Percentiles rank a stretch among this genome's conserved stretches.
Conservation (phyloP, 2,888 invertebrate genomes). For the Platynereis dumerilii region DNA sequence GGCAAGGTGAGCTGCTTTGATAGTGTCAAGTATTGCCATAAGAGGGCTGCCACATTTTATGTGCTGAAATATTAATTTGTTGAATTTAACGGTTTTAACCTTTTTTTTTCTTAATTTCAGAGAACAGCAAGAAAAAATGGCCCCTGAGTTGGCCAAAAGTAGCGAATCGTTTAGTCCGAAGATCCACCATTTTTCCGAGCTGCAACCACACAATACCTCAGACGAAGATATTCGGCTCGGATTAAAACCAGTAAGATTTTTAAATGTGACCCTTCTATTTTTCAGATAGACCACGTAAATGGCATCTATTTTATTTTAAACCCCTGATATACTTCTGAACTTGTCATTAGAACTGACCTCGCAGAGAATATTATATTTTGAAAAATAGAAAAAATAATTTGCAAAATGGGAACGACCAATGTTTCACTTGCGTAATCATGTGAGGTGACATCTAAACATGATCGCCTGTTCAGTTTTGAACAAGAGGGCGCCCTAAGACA, state of each 20-base stretch:
- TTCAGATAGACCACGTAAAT: background rate
- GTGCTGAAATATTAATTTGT: no score
- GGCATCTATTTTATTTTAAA: no score
- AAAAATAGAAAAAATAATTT: no score
- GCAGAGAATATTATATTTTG: no score
- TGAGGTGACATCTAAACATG: no score
- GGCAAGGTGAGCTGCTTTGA: slow-evolving; percentile 53
- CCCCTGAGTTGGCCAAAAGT: slow-evolving; percentile 43
- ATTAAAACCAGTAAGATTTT: background rate
- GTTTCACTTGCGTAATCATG: no score
- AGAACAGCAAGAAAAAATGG: slow-evolving; percentile 52
- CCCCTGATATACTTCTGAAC: no score
- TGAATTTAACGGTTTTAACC: no score
- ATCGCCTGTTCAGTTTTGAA: no score
- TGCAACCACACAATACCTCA: background rate
- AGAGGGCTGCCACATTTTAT: background rate
- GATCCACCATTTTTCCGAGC: background rate
- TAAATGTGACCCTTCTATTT: background rate
- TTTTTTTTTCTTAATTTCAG: slow-evolving; percentile 34
- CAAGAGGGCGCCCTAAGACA: no score
- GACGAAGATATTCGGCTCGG: slow-evolving; percentile 1
- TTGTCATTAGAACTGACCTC: no score
- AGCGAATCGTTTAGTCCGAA: slow-evolving; percentile 47
- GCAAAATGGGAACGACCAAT: no score
- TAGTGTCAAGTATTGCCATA: slow-evolving; percentile 33